These are phyloP conservation scores for Teleogryllus oceanicus DNA, from an alignment of 2,888 invertebrate species.

Conservation along the genomic window DNA sequence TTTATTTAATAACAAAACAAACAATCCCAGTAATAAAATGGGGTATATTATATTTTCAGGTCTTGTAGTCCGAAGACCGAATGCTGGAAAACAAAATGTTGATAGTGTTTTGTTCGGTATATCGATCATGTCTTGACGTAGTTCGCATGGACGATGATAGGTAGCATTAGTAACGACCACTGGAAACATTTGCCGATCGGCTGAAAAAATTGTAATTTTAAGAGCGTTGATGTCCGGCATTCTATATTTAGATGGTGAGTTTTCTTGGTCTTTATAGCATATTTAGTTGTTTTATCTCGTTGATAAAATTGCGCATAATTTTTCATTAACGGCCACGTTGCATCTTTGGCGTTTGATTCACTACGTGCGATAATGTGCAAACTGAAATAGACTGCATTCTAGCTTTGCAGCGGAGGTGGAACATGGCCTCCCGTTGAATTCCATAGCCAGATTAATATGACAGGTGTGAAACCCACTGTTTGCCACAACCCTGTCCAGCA, in stretches of 20 bases:
- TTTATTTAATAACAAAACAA: too few species aligned
- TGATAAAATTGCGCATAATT: slow-evolving; percentile 21
- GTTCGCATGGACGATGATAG: slow-evolving; percentile 3
- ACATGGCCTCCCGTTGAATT: slow-evolving; percentile 30
- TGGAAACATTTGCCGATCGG: slow-evolving; percentile 31
- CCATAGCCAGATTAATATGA: slow-evolving; percentile 26
- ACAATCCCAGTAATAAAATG: too few species aligned
- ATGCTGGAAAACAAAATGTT: too few species aligned
- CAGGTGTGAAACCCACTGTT: slow-evolving; percentile 11
- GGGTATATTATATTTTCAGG: too few species aligned
- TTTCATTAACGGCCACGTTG: not conserved
- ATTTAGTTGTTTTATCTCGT: not conserved
- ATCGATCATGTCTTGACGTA: not conserved
- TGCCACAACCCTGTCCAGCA: not conserved
- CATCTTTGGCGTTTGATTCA: not conserved
- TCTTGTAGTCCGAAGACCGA: too few species aligned
- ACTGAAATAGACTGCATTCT: not conserved
- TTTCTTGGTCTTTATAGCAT: not conserved
- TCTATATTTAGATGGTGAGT: slow-evolving; percentile 22
- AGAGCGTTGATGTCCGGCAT: slow-evolving; percentile 18
- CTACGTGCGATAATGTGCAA: not conserved
- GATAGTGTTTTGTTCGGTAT: not conserved
- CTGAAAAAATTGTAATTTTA: slow-evolving; percentile 30
- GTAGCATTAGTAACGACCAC: not conserved
- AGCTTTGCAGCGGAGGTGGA: slow-evolving; percentile 22